Conservation (phyloP, 1,140 invertebrate genomes). For the Drosophila nebulosa region DNA sequence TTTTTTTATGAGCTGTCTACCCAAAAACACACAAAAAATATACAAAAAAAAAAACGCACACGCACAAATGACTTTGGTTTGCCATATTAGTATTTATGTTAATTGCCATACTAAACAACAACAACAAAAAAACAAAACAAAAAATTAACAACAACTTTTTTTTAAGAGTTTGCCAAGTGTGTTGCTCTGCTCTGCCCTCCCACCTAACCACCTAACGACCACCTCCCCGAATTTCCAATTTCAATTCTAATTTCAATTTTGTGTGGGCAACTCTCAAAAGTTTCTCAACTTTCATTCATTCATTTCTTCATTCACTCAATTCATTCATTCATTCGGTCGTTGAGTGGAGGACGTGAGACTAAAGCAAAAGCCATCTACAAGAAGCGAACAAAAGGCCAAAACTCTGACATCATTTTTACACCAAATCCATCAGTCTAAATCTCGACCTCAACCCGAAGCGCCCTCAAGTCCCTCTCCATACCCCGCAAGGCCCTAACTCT, state of each 20-base stretch:
- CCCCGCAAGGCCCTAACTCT: not conserved
- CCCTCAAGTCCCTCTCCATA: no score
- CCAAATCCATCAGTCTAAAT: not conserved
- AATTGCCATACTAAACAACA: conserved; percentile 71
- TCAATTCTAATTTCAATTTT: conserved; percentile 4
- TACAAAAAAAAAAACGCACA: conserved; percentile 34
- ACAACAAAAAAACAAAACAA: conserved; percentile 13
- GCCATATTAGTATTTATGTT: conserved; percentile 73
- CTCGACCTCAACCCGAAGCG: no score
- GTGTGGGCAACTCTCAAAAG: conserved; percentile 1
- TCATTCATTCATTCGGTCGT: not conserved
- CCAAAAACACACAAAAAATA: conserved; percentile 15
- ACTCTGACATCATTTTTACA: conserved; percentile 1
- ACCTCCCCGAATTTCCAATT: conserved; percentile 26
- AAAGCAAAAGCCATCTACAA: not conserved
- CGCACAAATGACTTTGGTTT: conserved; percentile 45
- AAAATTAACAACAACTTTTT: conserved; percentile 14
- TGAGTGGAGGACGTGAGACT: not conserved
- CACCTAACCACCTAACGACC: no score
- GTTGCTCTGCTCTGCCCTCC: not conserved
- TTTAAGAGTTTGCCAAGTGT: conserved; percentile 46
- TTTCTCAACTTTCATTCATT: not conserved
- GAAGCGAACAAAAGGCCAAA: not conserved
- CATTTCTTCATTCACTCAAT: not conserved
- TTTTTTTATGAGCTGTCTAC: conserved; percentile 43